Evolutionary conservation across 2,888 invertebrate species (phyloP).

Genomic region (Folsomia manolachei): DNA sequence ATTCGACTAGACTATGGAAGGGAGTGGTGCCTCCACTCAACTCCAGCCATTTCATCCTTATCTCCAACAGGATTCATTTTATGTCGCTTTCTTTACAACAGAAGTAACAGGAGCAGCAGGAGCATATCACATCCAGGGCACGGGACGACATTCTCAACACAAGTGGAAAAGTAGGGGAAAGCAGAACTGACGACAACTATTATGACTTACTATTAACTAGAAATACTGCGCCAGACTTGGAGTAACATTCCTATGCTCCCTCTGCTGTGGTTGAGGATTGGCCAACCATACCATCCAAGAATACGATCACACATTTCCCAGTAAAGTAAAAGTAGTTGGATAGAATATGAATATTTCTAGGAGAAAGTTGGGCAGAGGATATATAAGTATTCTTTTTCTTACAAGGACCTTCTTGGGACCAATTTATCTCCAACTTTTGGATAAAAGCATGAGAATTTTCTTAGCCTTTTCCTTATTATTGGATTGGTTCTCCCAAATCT

Average conservation of each 20-base stretch:
- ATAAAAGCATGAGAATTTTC: background rate
- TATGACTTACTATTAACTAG: background rate
- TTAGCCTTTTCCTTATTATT: background rate
- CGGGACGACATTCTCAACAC: background rate
- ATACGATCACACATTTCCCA: background rate
- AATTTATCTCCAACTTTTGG: background rate
- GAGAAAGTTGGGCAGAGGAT: background rate
- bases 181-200: conserved; percentile 2
- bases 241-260: no score
- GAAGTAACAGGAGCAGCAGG: background rate
- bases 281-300: background rate
- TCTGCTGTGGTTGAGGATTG: no score
- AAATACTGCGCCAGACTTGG: conserved; percentile 5
- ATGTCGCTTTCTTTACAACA: conserved; percentile 5
- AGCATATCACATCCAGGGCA: background rate
- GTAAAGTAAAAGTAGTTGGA: background rate
- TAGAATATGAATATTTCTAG: background rate
- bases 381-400: no score
- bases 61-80: conserved; percentile 30
- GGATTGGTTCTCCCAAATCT: background rate
- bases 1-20: conserved; percentile 2
- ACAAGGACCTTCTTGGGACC: background rate
- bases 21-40: conserved; percentile 15
- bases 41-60: conserved; percentile 22
- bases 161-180: background rate